A percentile compares a stretch with the other conserved stretches of the same genome.
These are phyloP conservation scores for Megaleporinus macrocephalus DNA, from an alignment of 2,113 vertebrate species.

Conservation along the genomic window DNA sequence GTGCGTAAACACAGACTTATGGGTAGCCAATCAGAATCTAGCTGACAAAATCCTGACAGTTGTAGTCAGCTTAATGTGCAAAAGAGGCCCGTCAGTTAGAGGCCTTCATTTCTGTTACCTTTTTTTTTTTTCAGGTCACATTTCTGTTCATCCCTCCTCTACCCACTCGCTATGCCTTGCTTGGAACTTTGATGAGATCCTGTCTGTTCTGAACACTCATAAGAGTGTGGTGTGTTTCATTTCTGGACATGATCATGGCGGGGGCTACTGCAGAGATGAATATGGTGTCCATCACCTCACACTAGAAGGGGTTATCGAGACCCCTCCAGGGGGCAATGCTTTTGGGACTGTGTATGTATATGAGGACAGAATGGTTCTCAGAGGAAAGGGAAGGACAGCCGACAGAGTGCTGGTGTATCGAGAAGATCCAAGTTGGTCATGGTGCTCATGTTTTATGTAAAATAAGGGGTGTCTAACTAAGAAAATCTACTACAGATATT, in stretches of 20 bases:
- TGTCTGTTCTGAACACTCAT: constrained; percentile 81
- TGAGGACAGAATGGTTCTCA: constrained; percentile 86
- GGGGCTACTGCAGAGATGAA: constrained; percentile 81
- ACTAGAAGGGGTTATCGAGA: constrained; percentile 89
- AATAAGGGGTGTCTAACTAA: not conserved
- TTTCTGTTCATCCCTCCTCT: constrained; percentile 85
- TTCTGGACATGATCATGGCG: constrained; percentile 88
- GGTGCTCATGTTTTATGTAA: not conserved
- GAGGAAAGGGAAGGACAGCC: constrained; percentile 83
- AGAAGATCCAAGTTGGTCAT: not conserved
- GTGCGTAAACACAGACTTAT: too few species aligned
- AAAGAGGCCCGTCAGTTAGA: too few species aligned
- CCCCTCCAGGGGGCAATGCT: constrained; percentile 82
- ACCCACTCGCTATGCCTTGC: constrained; percentile 80
- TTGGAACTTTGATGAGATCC: constrained; percentile 87
- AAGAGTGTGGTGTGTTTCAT: constrained; percentile 86
- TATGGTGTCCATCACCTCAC: constrained; percentile 88
- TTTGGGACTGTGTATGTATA: constrained; percentile 87
- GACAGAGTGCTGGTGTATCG: constrained; percentile 78
- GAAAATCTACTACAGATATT: not conserved
- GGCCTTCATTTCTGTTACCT: not conserved
- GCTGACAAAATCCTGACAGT: too few species aligned
- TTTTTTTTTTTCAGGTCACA: constrained; percentile 79
- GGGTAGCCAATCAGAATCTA: too few species aligned
- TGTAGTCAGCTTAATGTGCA: too few species aligned